A percentile compares a stretch with the other conserved stretches of the same genome.
Conservation (phyloP, 2,888 invertebrate genomes). For the Glyphotaelius pellucidus region DNA sequence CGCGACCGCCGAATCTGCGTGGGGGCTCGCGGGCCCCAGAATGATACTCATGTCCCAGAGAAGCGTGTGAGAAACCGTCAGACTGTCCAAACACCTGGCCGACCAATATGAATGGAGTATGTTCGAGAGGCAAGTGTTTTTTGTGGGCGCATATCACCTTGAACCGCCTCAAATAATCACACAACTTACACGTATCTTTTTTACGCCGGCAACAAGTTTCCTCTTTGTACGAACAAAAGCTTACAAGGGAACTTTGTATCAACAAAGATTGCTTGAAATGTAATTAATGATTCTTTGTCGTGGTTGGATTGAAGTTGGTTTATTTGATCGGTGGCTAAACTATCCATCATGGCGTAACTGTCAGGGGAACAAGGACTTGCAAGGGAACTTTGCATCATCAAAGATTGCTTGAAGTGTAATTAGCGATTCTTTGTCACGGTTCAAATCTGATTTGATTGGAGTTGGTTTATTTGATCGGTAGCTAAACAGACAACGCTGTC, state of each 20-base stretch:
- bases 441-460: background rate
- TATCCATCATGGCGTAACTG: no score
- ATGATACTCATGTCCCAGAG: background rate
- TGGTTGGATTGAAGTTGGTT: background rate
- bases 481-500: background rate
- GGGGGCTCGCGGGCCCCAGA: background rate
- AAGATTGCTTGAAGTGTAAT: background rate
- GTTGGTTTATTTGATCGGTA: background rate
- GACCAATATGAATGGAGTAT: constrained; percentile 48
- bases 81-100: constrained; percentile 44
- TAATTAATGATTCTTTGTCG: background rate
- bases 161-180: constrained; percentile 48
- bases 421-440: background rate
- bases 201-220: constrained; percentile 12
- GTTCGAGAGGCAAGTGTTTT: constrained; percentile 22
- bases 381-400: background rate
- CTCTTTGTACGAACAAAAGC: constrained; percentile 25
- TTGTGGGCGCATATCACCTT: constrained; percentile 35
- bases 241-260: constrained; percentile 8
- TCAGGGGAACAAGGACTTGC: background rate
- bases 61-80: constrained; percentile 53
- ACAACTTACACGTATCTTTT: constrained; percentile 10
- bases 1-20: no score
- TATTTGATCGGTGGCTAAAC: no score
- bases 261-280: background rate